Evolutionary conservation across 2,888 invertebrate genomes (phyloP), one percentile per base, ranked within the genome.

Genomic region (Celastrina argiolus): DNA sequence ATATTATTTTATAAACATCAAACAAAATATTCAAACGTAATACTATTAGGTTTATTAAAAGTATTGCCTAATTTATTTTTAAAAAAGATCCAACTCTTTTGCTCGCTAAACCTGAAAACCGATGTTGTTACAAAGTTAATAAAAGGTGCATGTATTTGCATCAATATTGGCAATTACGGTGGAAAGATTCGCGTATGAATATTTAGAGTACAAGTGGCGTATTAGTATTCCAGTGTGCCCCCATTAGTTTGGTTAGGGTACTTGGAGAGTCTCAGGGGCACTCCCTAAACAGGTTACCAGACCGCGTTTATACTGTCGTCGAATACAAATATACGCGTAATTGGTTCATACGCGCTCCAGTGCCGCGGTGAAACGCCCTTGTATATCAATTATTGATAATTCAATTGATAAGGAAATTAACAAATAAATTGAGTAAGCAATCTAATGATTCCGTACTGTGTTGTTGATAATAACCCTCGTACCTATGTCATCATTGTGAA

Each of bases 211-310:
- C 70, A 71, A 72, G 74, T 74, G 74, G 75, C 69, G 72, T 59
- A 84, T 88, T 80, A 83, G 82, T 87, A 88, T 89, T 87, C 88
- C 74, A 77, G 78, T 81, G 86, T 79, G 82, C 75, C 71, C 70
- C 78, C 74, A 82, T 82, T 85, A 85, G 86, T 85, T 86, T 72
- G 70, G 71, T 70, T 70, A 70, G 73, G 69, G 67, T 66, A 70
- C 65, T 66, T 81, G 82, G 81, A 31, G 26, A 84, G 82, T 80
- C 85, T 80, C 78, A 72, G 81, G 80, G 83, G 84, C 39, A 59
- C 65, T 85, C 85, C 83, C 83, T 88, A 86, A 88, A 81, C 85
- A 84, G 82, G 84, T 88, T 90, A 86, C 81, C 83, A 83, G 84
- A 87, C 85, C 83, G 76, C 85, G 82, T 87, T 88, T 87, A 85